Evolutionary conservation across 1,140 invertebrate species (phyloP).

Genomic region (Aphelenchoides fujianensis): DNA sequence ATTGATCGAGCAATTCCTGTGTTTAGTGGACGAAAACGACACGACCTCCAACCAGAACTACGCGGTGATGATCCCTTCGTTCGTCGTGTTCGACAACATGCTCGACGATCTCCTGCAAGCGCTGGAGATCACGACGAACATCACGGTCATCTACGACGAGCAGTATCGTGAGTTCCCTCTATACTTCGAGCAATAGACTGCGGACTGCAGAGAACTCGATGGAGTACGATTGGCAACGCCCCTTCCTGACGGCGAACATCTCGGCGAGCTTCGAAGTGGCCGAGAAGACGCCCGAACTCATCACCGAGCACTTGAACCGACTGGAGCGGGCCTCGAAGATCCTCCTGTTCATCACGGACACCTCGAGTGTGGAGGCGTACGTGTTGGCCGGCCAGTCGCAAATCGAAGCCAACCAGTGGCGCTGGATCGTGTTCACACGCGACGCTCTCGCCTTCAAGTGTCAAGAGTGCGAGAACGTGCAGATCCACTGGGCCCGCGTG

Average conservation of each 20-base stretch:
- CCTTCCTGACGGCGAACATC: slow-evolving; percentile 24
- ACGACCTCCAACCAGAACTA: slow-evolving; percentile 28
- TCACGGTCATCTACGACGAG: slow-evolving; percentile 53
- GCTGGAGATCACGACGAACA: slow-evolving; percentile 44
- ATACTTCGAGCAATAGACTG: too few species aligned
- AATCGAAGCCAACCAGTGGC: slow-evolving; percentile 30
- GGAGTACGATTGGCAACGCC: slow-evolving; percentile 28
- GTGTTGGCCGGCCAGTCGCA: slow-evolving; percentile 15
- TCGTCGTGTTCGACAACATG: slow-evolving; percentile 48
- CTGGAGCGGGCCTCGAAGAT: not conserved
- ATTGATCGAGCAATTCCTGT: slow-evolving; percentile 1
- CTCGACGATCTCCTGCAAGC: slow-evolving; percentile 32
- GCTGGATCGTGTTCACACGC: slow-evolving; percentile 40
- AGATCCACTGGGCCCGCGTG: slow-evolving; percentile 48
- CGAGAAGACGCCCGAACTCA: not conserved
- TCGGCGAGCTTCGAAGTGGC: slow-evolving; percentile 25
- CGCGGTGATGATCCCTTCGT: slow-evolving; percentile 36
- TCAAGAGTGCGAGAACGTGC: slow-evolving; percentile 44
- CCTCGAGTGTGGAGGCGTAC: slow-evolving; percentile 32
- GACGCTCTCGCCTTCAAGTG: slow-evolving; percentile 54
- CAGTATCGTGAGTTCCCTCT: slow-evolving; percentile 47
- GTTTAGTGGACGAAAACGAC: not conserved
- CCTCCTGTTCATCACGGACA: slow-evolving; percentile 36
- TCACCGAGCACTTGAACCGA: slow-evolving; percentile 8
- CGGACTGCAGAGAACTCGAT: slow-evolving; percentile 23